Base-by-base conservation (phyloP, 2,888 invertebrate species). In the Synergus umbraculus region DNA sequence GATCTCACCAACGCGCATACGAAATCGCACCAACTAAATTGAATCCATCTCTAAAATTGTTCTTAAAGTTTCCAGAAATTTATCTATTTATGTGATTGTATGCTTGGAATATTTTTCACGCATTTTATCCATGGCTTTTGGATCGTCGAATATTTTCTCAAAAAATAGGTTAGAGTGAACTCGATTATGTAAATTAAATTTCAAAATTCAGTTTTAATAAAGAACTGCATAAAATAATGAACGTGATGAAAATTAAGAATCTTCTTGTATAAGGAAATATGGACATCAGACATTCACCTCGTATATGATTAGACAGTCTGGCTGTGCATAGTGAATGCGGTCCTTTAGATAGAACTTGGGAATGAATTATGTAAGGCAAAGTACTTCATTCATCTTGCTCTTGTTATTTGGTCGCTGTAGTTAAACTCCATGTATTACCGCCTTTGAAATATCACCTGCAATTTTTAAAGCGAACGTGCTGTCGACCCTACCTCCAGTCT, bases 331-430 rank as follows among this genome's bases (percentile, higher is more conserved):
- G 86, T 83, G 87, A 86, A 60, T n/a, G 66, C 49, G 77, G 76
- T 81, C 37, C 60, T 79, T 43, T 77, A 79, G 86, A 84, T 85
- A 84, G 86, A 87, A 86, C 86, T 86, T 85, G 83, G 85, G 86
- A 86, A 89, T 89, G 88, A 90, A 90, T 90, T 89, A 90, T 89
- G 90, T 86, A 89, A 88, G 89, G 88, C 89, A 89, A 90, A 89
- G 90, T 88, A 89, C 89, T 90, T 88, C 90, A 90, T 90, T 90
- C 89, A 87, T 90, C 89, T 90, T 90, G 88, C 87, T 89, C 89
- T 88, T 88, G 90, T 90, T 90, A 90, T 90, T 90, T 87, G 88
- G 88, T 89, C 82, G 87, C 84, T 85, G 86, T 87, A 89, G 89
- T 89, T 89, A 88, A 89, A 89, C 88, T 89, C 87, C 77, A 86